Percentiles rank a stretch among this genome's conserved stretches.
These are phyloP conservation scores for Alligator mississippiensis DNA, from an alignment of 2,113 vertebrate species.

Conservation along the genomic window DNA sequence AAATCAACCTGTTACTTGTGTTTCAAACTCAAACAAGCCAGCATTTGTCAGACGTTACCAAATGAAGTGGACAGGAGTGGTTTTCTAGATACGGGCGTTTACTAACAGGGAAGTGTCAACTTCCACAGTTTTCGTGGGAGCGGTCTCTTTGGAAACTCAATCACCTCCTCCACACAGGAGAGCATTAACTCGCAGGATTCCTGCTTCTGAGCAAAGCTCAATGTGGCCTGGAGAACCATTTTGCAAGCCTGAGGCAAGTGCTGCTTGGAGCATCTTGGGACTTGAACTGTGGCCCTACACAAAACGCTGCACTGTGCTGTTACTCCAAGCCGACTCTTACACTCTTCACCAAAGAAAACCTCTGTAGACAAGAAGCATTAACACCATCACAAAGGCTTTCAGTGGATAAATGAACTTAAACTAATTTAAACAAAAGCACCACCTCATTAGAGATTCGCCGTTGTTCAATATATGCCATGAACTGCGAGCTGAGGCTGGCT, in stretches of 20 bases:
- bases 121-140: background rate
- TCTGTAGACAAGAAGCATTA: background rate
- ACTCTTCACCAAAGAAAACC: background rate
- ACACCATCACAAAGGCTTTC: conserved; percentile 1
- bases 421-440: conserved; percentile 6
- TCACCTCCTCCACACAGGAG: background rate
- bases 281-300: background rate
- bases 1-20: background rate
- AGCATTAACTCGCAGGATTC: background rate
- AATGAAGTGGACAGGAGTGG: background rate
- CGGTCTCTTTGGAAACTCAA: background rate
- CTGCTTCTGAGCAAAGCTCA: background rate
- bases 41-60: background rate
- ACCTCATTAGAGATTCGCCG: conserved; percentile 86
- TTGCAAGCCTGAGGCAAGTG: background rate
- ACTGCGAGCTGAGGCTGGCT: conserved; percentile 88
- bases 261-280: background rate
- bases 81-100: background rate
- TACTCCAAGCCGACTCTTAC: background rate
- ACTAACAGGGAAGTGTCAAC: background rate
- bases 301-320: background rate
- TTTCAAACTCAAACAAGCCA: background rate
- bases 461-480: conserved; percentile 90
- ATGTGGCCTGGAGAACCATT: background rate
- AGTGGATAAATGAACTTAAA: background rate